Evolutionary conservation across 2,888 invertebrate genomes (phyloP).

Genomic region (Ephialtes manifestator): DNA sequence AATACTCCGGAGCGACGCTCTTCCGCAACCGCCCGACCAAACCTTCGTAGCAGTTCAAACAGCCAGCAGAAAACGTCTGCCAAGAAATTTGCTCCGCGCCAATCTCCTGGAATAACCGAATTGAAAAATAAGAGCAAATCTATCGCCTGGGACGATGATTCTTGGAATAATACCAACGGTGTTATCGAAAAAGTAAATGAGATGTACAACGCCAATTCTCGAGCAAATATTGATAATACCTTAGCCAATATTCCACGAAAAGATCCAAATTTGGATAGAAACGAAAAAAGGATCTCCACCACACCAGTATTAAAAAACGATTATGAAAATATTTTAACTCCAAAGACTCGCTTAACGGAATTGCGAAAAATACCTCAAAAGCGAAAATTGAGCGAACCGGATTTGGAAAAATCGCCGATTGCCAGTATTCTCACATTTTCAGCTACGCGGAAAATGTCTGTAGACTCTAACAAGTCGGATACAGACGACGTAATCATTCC

Average conservation of each 20-base stretch:
- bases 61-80: slow-evolving; percentile 22
- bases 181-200: slow-evolving; percentile 40
- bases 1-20: slow-evolving; percentile 28
- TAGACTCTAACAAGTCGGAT: slow-evolving; percentile 80
- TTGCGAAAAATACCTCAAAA: slow-evolving; percentile 65
- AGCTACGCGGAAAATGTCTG: slow-evolving; percentile 71
- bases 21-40: not conserved
- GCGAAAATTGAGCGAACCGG: slow-evolving; percentile 65
- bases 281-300: slow-evolving; percentile 22
- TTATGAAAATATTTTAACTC: slow-evolving; percentile 12
- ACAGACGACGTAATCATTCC: slow-evolving; percentile 79
- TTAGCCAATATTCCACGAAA: not conserved
- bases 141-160: slow-evolving; percentile 77
- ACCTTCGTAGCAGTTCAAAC: slow-evolving; percentile 30
- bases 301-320: not conserved
- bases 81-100: slow-evolving; percentile 1
- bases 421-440: slow-evolving; percentile 72
- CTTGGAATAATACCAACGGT: slow-evolving; percentile 76
- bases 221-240: not conserved
- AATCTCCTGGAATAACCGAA: slow-evolving; percentile 45
- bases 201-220: not conserved
- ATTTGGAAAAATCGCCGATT: slow-evolving; percentile 71
- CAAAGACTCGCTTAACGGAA: slow-evolving; percentile 34
- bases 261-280: slow-evolving; percentile 45
- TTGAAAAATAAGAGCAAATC: slow-evolving; percentile 60